Percentiles rank a stretch among this genome's conserved stretches.
These are phyloP conservation scores for Hyposmocoma kahamanoa DNA, from an alignment of 1,140 invertebrate species.

Conservation along the genomic window DNA sequence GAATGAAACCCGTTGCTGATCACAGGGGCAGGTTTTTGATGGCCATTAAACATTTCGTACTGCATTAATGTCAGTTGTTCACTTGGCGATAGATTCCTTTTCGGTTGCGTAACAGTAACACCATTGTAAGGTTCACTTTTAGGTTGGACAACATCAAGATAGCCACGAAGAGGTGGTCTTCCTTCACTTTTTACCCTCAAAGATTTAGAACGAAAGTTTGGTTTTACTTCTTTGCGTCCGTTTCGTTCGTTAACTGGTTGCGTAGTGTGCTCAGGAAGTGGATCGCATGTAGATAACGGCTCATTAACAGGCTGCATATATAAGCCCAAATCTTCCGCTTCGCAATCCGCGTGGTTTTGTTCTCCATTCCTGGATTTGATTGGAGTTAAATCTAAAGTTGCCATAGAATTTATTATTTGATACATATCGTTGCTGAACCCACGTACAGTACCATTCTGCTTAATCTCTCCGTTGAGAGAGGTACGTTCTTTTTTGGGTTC, in stretches of 20 bases:
- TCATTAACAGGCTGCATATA: constrained; percentile 60
- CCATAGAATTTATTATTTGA: constrained; percentile 66
- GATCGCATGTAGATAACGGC: constrained; percentile 60
- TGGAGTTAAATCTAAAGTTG: constrained; percentile 59
- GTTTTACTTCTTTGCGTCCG: constrained; percentile 49
- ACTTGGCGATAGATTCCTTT: constrained; percentile 68
- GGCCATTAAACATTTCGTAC: constrained; percentile 56
- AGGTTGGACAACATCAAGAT: constrained; percentile 45
- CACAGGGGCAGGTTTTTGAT: constrained; percentile 34
- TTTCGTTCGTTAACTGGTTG: constrained; percentile 49
- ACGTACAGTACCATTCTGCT: constrained; percentile 33
- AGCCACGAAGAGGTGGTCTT: constrained; percentile 52
- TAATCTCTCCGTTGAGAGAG: constrained; percentile 21
- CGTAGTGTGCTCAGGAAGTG: constrained; percentile 55
- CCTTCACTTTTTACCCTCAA: constrained; percentile 70
- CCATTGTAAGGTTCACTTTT: constrained; percentile 42
- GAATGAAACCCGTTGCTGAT: constrained; percentile 46
- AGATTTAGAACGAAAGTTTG: constrained; percentile 70
- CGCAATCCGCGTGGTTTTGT: constrained; percentile 46
- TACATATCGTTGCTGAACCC: constrained; percentile 57
- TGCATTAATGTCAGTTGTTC: constrained; percentile 69
- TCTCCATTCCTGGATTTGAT: constrained; percentile 50
- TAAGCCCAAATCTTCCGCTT: constrained; percentile 61
- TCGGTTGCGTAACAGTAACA: constrained; percentile 70
- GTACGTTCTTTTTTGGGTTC: constrained; percentile 45